A percentile compares a stretch with the other conserved stretches of the same genome.
Evolutionary conservation across 2,797 vertebrate genomes (phyloP).

Genomic region (Poeciliopsis infans): DNA sequence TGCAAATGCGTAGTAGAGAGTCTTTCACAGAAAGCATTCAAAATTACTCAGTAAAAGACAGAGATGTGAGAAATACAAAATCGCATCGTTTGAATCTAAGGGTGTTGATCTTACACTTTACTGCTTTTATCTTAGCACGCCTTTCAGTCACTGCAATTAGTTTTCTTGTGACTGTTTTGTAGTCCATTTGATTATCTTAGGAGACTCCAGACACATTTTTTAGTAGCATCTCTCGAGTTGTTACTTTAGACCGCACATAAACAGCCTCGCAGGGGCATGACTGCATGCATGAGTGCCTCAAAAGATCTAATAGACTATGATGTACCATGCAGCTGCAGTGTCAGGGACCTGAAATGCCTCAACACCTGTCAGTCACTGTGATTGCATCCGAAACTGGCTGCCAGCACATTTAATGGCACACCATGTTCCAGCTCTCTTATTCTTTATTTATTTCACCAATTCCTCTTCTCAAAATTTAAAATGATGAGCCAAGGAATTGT

Average conservation of each 20-base stretch:
- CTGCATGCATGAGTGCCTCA: conserved; percentile 1
- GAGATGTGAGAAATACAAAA: not conserved
- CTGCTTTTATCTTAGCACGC: not conserved
- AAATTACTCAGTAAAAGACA: not conserved
- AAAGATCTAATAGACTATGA: conserved; percentile 15
- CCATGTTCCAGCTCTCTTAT: conserved; percentile 9
- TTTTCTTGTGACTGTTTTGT: conserved; percentile 9
- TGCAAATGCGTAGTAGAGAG: conserved; percentile 28
- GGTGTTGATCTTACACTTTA: not conserved
- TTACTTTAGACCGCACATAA: conserved; percentile 4
- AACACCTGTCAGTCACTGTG: conserved; percentile 41
- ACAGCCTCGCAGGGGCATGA: not conserved
- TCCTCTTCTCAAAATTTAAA: not conserved
- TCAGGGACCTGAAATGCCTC: conserved; percentile 22
- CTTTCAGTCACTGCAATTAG: conserved; percentile 2
- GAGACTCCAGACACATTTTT: not conserved
- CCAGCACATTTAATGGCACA: conserved; percentile 35
- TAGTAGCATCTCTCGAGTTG: not conserved
- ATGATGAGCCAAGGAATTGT: not conserved
- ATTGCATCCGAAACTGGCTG: conserved; percentile 31
- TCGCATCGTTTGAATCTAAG: conserved; percentile 4
- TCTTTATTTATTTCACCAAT: not conserved
- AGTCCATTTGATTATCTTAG: conserved; percentile 26
- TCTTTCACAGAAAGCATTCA: not conserved
- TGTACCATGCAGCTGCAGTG: conserved; percentile 16